Conservation (phyloP, 2,113 vertebrate genomes). For the Suncus etruscus region DNA sequence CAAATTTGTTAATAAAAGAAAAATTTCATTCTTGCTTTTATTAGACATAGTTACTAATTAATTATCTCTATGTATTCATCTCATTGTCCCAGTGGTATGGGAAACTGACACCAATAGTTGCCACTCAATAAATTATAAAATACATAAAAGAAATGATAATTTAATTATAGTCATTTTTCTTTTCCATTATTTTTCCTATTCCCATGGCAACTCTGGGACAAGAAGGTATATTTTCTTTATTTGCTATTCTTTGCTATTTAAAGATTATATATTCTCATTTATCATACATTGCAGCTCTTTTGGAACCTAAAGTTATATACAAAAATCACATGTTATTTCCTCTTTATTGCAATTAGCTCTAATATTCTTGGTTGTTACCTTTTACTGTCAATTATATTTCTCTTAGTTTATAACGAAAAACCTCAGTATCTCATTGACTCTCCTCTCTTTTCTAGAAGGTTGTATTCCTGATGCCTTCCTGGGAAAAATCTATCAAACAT, state of each 20-base stretch:
- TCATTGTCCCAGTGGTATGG: not conserved
- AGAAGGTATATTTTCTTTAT: constrained; percentile 16
- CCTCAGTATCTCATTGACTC: not conserved
- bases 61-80: constrained; percentile 16
- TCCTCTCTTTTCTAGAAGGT: constrained; percentile 23
- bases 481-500: constrained; percentile 41
- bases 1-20: constrained; percentile 41
- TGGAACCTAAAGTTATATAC: not conserved
- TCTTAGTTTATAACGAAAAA: not conserved
- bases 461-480: constrained; percentile 6
- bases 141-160: constrained; percentile 8
- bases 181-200: not conserved
- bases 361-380: not conserved
- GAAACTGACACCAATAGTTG: constrained; percentile 18
- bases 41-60: not conserved
- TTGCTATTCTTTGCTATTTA: not conserved
- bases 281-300: not conserved
- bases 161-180: constrained; percentile 36
- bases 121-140: constrained; percentile 15
- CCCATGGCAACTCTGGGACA: not conserved
- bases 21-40: constrained; percentile 10
- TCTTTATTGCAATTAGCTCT: not conserved
- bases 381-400: constrained; percentile 7
- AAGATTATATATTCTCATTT: not conserved
- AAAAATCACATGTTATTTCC: not conserved